These are phyloP conservation scores for Melospiza georgiana DNA, from an alignment of 2,113 vertebrate genomes.

Conservation along the genomic window DNA sequence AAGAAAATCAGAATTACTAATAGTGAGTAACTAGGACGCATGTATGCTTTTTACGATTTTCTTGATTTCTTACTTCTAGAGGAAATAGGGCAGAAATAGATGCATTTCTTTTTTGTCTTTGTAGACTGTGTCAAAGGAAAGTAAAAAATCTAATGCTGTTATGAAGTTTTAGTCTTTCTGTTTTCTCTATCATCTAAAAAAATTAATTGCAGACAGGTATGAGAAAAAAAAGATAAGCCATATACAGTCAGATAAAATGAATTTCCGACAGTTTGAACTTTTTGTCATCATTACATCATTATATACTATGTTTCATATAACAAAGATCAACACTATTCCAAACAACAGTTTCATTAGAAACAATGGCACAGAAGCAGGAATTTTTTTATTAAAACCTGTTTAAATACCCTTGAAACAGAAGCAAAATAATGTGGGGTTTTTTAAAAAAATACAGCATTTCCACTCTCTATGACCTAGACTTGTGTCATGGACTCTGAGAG, in stretches of 20 bases:
- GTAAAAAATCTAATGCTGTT: background rate
- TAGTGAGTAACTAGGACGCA: background rate
- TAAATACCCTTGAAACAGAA: background rate
- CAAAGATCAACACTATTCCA: background rate
- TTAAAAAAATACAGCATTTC: background rate
- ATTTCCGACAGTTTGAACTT: background rate
- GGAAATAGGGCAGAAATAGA: background rate
- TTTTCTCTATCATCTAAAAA: background rate
- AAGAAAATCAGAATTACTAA: background rate
- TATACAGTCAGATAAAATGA: background rate
- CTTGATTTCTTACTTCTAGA: background rate
- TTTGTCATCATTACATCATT: background rate
- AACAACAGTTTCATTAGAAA: background rate
- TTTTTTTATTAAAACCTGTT: background rate
- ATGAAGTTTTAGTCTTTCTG: background rate
- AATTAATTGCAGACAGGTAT: background rate
- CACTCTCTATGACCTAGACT: background rate
- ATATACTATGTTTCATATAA: background rate
- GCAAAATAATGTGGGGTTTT: accelerated
- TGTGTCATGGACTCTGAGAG: background rate
- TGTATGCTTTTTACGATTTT: background rate
- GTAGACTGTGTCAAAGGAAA: background rate
- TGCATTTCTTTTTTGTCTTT: background rate
- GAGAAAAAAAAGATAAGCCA: background rate
- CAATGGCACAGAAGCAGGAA: background rate